These are phyloP conservation scores for Sarcophaga variegata DNA, from an alignment of 2,888 invertebrate genomes.

Conservation along the genomic window DNA sequence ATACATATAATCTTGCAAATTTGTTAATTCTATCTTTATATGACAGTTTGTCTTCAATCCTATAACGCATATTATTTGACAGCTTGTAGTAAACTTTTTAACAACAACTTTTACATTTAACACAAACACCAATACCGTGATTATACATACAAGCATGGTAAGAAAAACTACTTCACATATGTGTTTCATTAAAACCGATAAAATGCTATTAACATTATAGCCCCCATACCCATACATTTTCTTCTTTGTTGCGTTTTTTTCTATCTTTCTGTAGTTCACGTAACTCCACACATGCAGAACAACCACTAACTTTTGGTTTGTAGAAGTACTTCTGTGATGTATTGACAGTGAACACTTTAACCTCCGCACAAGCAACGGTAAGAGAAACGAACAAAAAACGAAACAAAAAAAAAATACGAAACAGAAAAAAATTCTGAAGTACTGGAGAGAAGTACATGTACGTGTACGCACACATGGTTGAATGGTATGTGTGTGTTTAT, in stretches of 20 bases:
- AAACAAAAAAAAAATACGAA: no score
- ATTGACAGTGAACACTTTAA: conserved; percentile 64
- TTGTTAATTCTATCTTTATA: no score
- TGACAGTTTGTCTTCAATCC: no score
- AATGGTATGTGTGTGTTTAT: not conserved
- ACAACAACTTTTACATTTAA: no score
- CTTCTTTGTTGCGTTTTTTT: not conserved
- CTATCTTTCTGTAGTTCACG: not conserved
- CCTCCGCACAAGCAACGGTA: not conserved
- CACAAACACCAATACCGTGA: not conserved
- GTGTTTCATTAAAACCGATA: not conserved
- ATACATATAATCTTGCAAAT: no score
- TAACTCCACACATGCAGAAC: conserved; percentile 44
- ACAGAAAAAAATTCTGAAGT: not conserved
- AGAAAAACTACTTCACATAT: not conserved
- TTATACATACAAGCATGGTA: no score
- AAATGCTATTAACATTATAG: not conserved
- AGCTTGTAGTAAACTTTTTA: no score
- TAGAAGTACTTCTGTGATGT: conserved; percentile 53
- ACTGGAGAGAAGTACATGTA: not conserved
- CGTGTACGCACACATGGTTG: not conserved
- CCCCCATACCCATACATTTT: not conserved
- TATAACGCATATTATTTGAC: no score
- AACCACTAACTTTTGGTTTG: conserved; percentile 61
- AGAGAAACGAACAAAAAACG: not conserved